Conservation (phyloP, 2,113 vertebrate species). For the Nicator chloris region DNA sequence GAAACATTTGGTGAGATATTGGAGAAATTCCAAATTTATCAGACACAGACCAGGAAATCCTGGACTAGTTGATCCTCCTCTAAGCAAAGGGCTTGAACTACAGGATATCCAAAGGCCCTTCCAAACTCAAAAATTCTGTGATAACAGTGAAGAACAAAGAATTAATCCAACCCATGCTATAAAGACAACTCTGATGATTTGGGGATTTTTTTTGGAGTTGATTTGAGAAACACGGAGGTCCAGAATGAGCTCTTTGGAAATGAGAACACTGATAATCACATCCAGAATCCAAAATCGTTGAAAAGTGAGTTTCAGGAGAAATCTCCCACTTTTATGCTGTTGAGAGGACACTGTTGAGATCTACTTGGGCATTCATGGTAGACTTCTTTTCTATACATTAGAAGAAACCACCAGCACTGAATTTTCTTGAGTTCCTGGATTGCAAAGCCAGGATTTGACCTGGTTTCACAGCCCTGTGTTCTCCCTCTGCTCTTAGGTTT, state of each 20-base stretch:
- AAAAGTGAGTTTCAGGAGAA: accelerated
- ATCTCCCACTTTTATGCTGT: accelerated
- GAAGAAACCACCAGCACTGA: background rate
- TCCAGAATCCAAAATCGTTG: accelerated
- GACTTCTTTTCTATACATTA: background rate
- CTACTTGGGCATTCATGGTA: background rate
- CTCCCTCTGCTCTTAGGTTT: background rate
- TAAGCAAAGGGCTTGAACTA: background rate
- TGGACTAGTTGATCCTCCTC: background rate
- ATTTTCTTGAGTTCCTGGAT: background rate
- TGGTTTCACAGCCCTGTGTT: background rate
- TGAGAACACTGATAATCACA: background rate
- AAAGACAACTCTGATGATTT: background rate
- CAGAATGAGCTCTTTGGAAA: background rate
- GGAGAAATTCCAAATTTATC: background rate
- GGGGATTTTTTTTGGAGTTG: background rate
- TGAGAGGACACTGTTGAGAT: background rate
- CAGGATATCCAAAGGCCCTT: background rate
- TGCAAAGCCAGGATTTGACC: background rate
- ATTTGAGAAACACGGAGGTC: background rate
- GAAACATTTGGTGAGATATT: background rate
- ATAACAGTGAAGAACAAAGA: background rate
- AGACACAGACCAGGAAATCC: background rate
- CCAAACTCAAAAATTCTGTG: background rate
- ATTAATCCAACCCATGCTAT: background rate